These are phyloP conservation scores for Hydrozoanthus tunicans DNA, from an alignment of 64 coral and sea anemone genomes.

Conservation along the genomic window DNA sequence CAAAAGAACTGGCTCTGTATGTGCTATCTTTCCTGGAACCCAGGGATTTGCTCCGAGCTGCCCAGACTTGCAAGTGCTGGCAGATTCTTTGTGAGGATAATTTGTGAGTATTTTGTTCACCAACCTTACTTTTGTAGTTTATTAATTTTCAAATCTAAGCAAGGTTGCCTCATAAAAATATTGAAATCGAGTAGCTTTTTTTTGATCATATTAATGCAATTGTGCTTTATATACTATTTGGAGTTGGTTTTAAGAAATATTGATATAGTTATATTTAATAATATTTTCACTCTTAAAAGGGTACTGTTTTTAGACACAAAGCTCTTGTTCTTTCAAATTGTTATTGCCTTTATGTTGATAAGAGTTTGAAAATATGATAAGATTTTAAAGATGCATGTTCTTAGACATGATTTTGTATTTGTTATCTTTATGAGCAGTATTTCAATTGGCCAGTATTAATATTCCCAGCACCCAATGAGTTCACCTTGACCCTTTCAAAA, in stretches of 20 bases:
- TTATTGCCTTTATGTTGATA: no score
- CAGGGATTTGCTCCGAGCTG: conserved; percentile 91
- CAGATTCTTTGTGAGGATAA: conserved; percentile 98
- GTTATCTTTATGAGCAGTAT: not conserved
- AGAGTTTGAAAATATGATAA: no score
- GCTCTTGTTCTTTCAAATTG: no score
- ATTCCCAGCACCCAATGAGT: not conserved
- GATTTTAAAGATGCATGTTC: no score
- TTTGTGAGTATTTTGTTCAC: conserved; percentile 77
- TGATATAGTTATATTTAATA: no score
- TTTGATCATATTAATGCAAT: no score
- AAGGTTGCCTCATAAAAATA: no score
- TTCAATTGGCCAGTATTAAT: not conserved
- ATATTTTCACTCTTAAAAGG: no score
- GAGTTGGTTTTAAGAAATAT: no score
- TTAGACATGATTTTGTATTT: not conserved
- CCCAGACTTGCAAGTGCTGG: conserved; percentile 98
- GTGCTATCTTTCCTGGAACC: conserved; percentile 95
- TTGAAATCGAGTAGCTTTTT: no score
- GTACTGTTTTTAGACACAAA: no score
- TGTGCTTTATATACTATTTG: no score
- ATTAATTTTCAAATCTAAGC: not conserved
- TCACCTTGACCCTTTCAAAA: not conserved
- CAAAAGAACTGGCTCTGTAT: conserved; percentile 95
- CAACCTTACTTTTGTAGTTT: not conserved